These are phyloP conservation scores for Ptychochromis oligacanthus DNA, from an alignment of 2,113 vertebrate genomes.

Conservation along the genomic window DNA sequence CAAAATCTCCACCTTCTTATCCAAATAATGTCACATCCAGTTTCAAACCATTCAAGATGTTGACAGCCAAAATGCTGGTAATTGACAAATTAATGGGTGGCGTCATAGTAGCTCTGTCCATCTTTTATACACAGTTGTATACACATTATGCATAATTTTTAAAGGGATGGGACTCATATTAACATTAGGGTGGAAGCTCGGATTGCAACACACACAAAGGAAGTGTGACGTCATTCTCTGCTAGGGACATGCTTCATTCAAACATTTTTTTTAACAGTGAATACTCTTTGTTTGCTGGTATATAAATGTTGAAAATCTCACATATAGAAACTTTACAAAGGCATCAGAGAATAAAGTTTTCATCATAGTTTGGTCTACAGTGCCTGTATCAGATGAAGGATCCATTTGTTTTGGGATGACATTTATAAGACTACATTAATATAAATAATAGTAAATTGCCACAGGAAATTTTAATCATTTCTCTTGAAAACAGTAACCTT, in stretches of 20 bases:
- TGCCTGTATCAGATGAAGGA: not conserved
- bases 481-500: conserved; percentile 5
- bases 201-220: not conserved
- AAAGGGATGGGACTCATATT: not conserved
- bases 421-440: not conserved
- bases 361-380: not conserved
- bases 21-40: no score
- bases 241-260: not conserved
- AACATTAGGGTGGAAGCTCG: not conserved
- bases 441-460: not conserved
- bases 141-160: not conserved
- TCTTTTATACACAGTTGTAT: no score
- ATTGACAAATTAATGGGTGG: no score
- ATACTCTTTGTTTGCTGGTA: rapidly evolving
- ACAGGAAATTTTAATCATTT: not conserved
- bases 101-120: no score
- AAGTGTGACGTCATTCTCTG: not conserved
- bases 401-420: not conserved
- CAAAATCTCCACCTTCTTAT: no score
- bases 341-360: not conserved
- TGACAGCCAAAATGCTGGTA: no score
- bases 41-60: no score
- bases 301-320: not conserved
- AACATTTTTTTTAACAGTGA: not conserved
- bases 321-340: not conserved